Conservation (phyloP, 2,888 invertebrate genomes). For the Drosophila neutralis region DNA sequence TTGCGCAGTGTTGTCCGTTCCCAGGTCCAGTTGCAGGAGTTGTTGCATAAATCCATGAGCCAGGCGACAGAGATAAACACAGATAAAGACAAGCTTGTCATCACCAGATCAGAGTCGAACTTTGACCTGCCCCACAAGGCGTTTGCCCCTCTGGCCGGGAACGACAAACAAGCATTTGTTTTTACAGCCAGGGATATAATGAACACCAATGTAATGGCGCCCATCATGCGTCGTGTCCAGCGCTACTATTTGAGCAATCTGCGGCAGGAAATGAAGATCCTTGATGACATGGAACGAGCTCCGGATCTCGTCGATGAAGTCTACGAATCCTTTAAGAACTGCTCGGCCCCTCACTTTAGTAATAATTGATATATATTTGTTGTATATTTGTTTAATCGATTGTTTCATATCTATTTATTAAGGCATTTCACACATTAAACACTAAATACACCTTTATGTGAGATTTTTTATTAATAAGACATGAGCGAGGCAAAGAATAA, state of each 20-base stretch:
- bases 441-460: background rate
- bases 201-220: background rate
- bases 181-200: background rate
- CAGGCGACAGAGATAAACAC: background rate
- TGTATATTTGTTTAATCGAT: background rate
- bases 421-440: background rate
- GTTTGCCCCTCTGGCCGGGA: background rate
- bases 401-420: background rate
- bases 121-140: background rate
- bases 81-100: background rate
- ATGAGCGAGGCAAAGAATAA: background rate
- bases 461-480: background rate
- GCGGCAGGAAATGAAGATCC: background rate
- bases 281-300: background rate
- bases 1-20: constrained; percentile 1
- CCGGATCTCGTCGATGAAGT: background rate
- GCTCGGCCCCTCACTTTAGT: background rate
- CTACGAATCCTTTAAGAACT: background rate
- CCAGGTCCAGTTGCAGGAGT: background rate
- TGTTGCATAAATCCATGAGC: background rate
- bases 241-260: background rate
- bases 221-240: background rate
- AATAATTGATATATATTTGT: background rate
- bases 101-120: background rate
- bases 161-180: background rate